These are phyloP conservation scores for Syngnathus floridae DNA, from an alignment of 2,113 vertebrate species.

Conservation along the genomic window DNA sequence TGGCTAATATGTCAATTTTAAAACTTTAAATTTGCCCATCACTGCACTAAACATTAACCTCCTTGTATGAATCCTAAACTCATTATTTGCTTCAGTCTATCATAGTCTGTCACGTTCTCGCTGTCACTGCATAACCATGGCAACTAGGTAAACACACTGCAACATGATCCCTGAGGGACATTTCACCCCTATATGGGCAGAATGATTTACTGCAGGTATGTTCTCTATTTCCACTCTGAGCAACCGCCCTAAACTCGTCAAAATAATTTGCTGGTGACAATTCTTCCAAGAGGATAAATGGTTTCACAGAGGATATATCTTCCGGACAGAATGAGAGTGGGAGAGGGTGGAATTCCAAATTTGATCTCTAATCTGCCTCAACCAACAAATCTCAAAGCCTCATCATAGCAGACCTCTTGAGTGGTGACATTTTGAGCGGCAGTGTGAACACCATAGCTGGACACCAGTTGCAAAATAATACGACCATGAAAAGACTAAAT, in stretches of 20 bases:
- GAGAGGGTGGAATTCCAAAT: background rate
- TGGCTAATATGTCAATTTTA: background rate
- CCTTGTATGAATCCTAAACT: constrained; percentile 3
- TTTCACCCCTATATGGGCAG: constrained; percentile 13
- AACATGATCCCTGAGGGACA: constrained; percentile 18
- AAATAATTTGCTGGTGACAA: constrained; percentile 21
- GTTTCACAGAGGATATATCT: background rate
- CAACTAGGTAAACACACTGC: constrained; percentile 25
- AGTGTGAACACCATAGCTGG: background rate
- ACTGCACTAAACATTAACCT: background rate
- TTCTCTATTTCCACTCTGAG: background rate
- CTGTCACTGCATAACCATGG: constrained; percentile 18
- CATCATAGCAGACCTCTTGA: constrained; percentile 4
- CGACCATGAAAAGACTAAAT: background rate
- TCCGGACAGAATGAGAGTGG: constrained; percentile 10
- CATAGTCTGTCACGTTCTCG: constrained; percentile 1
- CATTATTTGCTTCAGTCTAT: constrained; percentile 4
- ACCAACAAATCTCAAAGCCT: constrained; percentile 1
- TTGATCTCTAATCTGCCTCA: background rate
- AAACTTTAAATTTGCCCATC: background rate
- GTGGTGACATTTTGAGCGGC: background rate
- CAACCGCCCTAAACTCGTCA: background rate
- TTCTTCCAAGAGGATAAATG: constrained; percentile 17
- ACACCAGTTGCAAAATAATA: background rate
- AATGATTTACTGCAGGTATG: constrained; percentile 3